phyloP scores from a whole-genome alignment of 1,140 invertebrate species.

The roundworm (Caenorhabditis elegans) region DNA sequence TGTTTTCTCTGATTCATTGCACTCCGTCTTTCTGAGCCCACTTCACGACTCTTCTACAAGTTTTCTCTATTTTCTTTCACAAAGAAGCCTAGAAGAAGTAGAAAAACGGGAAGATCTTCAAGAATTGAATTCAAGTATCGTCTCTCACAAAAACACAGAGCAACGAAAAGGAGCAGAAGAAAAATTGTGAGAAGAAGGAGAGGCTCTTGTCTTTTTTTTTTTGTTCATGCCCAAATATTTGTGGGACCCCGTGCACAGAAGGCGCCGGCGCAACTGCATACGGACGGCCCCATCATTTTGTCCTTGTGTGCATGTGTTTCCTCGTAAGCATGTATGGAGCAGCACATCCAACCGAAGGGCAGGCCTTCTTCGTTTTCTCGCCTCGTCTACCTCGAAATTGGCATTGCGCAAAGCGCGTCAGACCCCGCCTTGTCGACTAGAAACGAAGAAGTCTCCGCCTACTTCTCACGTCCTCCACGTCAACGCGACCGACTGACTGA shows the following conservation, averaged over 20 bases:
- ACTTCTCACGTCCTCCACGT: constrained; percentile 28
- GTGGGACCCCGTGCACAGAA: constrained; percentile 24
- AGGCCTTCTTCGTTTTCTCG: constrained; percentile 26
- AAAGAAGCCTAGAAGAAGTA: constrained; percentile 1
- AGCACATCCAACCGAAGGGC: constrained; percentile 14
- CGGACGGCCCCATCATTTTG: constrained; percentile 23
- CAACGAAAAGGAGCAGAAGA: neutral
- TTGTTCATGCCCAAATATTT: constrained; percentile 29
- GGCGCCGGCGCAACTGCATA: neutral
- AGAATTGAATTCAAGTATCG: constrained; percentile 30
- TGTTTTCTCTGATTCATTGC: neutral
- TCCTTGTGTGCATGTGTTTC: constrained; percentile 18
- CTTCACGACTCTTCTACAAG: constrained; percentile 10
- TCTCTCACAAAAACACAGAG: neutral
- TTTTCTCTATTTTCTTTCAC: neutral
- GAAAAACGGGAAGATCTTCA: neutral
- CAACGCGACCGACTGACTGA: neutral
- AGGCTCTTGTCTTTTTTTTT: constrained; percentile 14
- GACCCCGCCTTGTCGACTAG: constrained; percentile 25
- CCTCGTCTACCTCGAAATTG: constrained; percentile 31
- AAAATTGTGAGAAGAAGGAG: neutral
- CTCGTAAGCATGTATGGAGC: constrained; percentile 14
- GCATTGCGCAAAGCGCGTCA: constrained; percentile 24
- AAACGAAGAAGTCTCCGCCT: constrained; percentile 28
- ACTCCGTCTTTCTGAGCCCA: neutral